A percentile compares a stretch with the other conserved stretches of the same genome.
These are phyloP conservation scores for Micromys minutus DNA, from an alignment of 2,113 vertebrate species.

Conservation along the genomic window DNA sequence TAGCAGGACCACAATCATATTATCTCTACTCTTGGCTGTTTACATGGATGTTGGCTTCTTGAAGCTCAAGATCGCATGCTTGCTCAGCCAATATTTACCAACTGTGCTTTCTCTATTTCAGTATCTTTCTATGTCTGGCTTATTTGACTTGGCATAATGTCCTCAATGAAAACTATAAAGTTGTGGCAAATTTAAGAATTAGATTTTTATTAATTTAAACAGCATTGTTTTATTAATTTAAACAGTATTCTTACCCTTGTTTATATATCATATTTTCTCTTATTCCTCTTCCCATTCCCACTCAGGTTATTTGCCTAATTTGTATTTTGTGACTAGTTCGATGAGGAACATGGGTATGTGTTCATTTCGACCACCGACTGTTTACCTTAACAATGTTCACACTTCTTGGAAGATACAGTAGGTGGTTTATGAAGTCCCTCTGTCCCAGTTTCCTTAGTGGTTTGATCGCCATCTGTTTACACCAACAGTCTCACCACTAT, in stretches of 20 bases:
- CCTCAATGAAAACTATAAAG: not conserved
- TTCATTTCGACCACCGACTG: not conserved
- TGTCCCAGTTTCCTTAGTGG: not conserved
- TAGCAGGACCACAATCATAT: not conserved
- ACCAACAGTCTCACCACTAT: not conserved
- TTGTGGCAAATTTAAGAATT: not conserved
- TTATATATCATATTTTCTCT: not conserved
- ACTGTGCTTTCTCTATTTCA: too few relatives aligned
- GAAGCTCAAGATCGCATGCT: not conserved
- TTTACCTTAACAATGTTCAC: not conserved
- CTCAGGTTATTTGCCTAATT: not conserved
- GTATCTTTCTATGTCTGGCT: not conserved
- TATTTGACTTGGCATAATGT: not conserved
- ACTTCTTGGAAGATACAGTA: not conserved
- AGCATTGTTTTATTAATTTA: not conserved
- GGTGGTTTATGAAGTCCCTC: not conserved
- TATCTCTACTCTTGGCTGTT: not conserved
- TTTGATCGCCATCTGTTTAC: not conserved
- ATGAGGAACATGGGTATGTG: not conserved
- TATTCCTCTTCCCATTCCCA: not conserved
- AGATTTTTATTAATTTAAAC: not conserved
- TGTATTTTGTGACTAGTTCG: not conserved
- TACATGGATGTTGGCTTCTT: not conserved
- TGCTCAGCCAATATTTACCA: not conserved
- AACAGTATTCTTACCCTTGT: not conserved